Evolutionary conservation across 1,140 invertebrate genomes (phyloP), one percentile per base, ranked within the genome.

Genomic region (Solen grandis): DNA sequence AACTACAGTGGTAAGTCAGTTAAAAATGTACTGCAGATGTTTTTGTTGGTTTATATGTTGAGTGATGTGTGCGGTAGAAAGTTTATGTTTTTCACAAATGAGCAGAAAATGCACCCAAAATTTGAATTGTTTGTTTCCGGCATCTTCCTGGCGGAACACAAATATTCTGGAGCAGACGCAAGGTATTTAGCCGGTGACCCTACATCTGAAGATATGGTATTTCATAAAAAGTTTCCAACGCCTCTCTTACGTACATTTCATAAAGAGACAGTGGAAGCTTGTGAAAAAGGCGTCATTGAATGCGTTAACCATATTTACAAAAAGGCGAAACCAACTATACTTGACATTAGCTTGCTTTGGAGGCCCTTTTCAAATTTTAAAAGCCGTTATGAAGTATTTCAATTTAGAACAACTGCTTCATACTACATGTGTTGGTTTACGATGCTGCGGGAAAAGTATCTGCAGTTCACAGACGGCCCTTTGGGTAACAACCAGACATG

Each of bases 121-220:
- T 5, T 31, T 36, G 82, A 85, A 59, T 78, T 87, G 33, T 78
- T 63, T 63, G 13, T 73, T 16, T 46, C 62, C 29, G 77, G 77
- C 14, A 80, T 36, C 5, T 80, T 62, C 19, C 31, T 80, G 2
- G 77, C 77, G 2, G 77, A 66, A 1, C 69, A 72, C 22, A 80
- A 80, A 65, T 80, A 80, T 73, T 80, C 63, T 31, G 77, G 77
- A 4, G 68, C 33, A 1, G 77, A 80, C 35, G 62, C 54, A n/a
- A 33, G 77, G n/a, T 80, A 72, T 25, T 22, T 70, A 4, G 54
- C 77, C 10, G 77, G 77, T 8, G 54, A 52, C 31, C 38, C 60
- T 10, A 31, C 22, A 14, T 14, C 66, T 22, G 59, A 41, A 5
- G 77, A 80, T 41, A 36, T 31, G 52, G 57, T 63, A 10, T 80